Conservation (phyloP, 2,888 invertebrate genomes). For the Hylaea fasciaria region DNA sequence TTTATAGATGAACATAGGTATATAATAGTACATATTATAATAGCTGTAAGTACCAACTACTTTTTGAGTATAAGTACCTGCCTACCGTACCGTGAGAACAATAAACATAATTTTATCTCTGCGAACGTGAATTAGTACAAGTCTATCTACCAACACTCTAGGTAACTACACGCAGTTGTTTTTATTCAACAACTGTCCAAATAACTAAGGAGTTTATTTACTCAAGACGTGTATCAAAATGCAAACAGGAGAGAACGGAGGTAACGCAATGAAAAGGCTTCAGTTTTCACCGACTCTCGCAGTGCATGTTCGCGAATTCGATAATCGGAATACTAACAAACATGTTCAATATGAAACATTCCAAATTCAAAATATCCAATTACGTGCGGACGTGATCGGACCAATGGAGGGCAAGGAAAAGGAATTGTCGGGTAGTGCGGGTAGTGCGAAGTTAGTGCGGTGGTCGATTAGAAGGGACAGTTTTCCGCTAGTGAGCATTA, state of each 20-base stretch:
- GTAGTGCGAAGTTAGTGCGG: conserved; percentile 44
- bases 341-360: conserved; percentile 21
- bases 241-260: conserved; percentile 56
- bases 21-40: too few species aligned
- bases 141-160: conserved; percentile 4
- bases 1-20: too few species aligned
- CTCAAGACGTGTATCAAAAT: conserved; percentile 48
- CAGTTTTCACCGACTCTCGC: conserved; percentile 37
- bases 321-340: conserved; percentile 24
- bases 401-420: conserved; percentile 47
- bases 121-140: conserved; percentile 23
- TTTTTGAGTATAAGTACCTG: too few species aligned
- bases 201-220: conserved; percentile 42
- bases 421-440: conserved; percentile 38
- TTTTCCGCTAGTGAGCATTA: conserved; percentile 67
- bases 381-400: conserved; percentile 24
- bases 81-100: too few species aligned
- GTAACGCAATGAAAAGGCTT: conserved; percentile 40
- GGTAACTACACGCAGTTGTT: conserved; percentile 11
- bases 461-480: conserved; percentile 74
- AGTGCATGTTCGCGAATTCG: conserved; percentile 24
- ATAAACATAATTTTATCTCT: neutral
- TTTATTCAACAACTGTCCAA: conserved; percentile 36
- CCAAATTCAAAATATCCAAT: conserved; percentile 28
- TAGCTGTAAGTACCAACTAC: too few species aligned